Conservation (phyloP, 2,888 invertebrate genomes). For the Auanema freiburgensis region DNA sequence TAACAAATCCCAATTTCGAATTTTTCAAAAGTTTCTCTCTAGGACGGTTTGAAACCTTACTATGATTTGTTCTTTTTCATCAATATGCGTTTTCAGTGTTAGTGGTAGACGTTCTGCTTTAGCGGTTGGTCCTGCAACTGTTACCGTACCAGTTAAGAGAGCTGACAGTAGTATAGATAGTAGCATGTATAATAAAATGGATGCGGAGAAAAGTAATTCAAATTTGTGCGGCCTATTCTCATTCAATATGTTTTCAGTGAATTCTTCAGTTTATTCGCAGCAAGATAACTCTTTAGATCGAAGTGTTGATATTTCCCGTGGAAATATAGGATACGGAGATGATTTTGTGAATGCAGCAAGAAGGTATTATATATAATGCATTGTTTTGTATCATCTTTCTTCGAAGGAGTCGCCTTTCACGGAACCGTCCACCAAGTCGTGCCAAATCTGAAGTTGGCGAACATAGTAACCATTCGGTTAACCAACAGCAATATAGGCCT, state of each 20-base stretch:
- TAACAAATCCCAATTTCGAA: too few relatives aligned
- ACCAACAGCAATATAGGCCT: not conserved
- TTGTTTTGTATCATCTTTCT: not conserved
- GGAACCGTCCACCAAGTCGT: conserved; percentile 19
- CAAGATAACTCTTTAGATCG: conserved; percentile 13
- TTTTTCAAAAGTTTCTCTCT: too few relatives aligned
- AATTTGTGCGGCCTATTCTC: not conserved
- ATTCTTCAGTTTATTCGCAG: conserved; percentile 13
- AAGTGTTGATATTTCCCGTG: conserved; percentile 10
- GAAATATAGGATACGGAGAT: conserved; percentile 19
- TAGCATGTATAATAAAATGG: too few relatives aligned
- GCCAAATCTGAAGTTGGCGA: conserved; percentile 21
- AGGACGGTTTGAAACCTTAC: too few relatives aligned
- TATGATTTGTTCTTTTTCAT: conserved; percentile 4
- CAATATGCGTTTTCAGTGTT: conserved; percentile 8
- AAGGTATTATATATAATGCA: conserved; percentile 4
- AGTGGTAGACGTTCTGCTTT: conserved; percentile 18
- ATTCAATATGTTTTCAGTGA: conserved; percentile 5
- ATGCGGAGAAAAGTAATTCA: too few relatives aligned
- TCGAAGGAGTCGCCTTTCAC: conserved; percentile 16
- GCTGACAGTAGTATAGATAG: too few relatives aligned
- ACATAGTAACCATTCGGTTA: not conserved
- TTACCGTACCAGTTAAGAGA: too few relatives aligned
- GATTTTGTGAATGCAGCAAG: conserved; percentile 24
- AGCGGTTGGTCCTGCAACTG: not conserved